Base-by-base conservation (phyloP, 37 sponge, comb jelly and placozoan genomes). In the Theonella swinhoei region DNA sequence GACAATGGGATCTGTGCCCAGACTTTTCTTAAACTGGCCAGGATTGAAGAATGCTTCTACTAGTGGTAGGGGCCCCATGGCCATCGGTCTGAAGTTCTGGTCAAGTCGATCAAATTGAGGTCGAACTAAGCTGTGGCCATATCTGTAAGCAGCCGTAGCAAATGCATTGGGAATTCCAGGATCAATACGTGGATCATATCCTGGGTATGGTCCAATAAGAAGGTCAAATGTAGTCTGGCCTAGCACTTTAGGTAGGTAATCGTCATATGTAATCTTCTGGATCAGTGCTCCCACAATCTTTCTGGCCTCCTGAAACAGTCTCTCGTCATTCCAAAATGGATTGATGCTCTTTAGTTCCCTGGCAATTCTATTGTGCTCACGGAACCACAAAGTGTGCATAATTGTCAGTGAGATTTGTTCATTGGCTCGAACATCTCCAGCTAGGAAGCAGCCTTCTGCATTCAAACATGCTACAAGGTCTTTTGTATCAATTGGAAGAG, bases 321-420 rank as follows among this genome's bases (percentile, higher is more conserved):
- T 80, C 39, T 98, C 99, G 74, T 98, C 96, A 4, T 62, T 78
- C 98, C 93, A 95, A 37, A 36, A 42, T 0, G 93, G 93, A 76
- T 96, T 95, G 59, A 99, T 41, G 25, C 33, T 38, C 0, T 70
- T 77, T 62, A 99, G 80, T 36, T 39, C 42, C 7, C 59, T 41
- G 43, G 94, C 99, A 67, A 94, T 89, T 62, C 97, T 72, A 72
- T 99, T 99, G 89, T 99, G 99, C 60, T 99, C 95, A 63, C 99
- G 42, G 39, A 99, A 43, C 90, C 91, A 99, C 24, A 99, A 76
- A 24, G 97, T 99, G 85, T 99, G 99, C 97, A 99, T 92, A 17
- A 91, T 74, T 28, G 90, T 90, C 22, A 97, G 83, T 40, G 83
- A 83, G 35, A 91, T 54, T 75, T 97, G 98, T 60, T 97, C 98